These are phyloP conservation scores for Dolichallabes microphthalmus DNA, from an alignment of 2,113 vertebrate genomes.

Conservation along the genomic window DNA sequence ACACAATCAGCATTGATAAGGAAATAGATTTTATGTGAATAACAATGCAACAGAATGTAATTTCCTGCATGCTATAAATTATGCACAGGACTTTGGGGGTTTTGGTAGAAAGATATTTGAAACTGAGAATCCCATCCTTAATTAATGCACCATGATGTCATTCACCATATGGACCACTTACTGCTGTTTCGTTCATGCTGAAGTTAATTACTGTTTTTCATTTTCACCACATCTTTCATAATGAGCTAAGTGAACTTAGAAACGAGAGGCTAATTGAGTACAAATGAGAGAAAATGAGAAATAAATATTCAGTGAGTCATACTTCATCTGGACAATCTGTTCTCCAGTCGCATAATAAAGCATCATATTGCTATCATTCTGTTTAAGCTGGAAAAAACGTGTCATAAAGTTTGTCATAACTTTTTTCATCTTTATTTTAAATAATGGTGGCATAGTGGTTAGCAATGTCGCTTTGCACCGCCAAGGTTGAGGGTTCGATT, in stretches of 20 bases:
- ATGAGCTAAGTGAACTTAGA: slow-evolving; percentile 10
- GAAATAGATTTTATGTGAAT: background rate
- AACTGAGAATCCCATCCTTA: background rate
- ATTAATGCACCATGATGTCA: background rate
- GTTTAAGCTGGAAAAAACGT: background rate
- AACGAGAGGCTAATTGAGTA: slow-evolving; percentile 5
- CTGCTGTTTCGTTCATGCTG: background rate
- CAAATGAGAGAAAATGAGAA: background rate
- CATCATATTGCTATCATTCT: background rate
- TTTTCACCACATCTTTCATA: background rate
- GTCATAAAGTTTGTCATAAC: background rate
- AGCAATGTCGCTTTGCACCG: too few species aligned
- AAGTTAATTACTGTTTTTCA: slow-evolving; percentile 11
- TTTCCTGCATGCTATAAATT: background rate
- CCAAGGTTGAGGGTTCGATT: too few species aligned
- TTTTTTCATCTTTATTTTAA: background rate
- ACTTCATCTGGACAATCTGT: background rate
- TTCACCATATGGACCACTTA: background rate
- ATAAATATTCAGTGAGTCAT: background rate
- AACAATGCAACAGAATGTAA: background rate
- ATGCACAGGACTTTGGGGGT: background rate
- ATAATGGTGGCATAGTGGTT: too few species aligned
- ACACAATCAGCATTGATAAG: background rate
- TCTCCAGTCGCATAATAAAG: background rate
- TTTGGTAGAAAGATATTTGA: background rate